phyloP scores from a whole-genome alignment of 2,797 vertebrate species.

The Pampus argenteus region DNA sequence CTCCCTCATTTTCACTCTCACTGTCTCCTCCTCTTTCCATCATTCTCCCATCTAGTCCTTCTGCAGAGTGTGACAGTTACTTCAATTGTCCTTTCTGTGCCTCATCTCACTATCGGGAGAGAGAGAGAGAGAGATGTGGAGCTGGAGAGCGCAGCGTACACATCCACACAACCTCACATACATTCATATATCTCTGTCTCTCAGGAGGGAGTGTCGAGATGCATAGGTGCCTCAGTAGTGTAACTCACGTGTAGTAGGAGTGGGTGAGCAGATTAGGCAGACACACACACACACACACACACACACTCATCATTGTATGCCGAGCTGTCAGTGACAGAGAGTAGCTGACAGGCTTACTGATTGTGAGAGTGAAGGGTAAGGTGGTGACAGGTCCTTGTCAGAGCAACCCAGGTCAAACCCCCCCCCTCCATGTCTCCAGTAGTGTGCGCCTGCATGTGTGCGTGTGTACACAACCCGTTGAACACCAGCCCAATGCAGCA shows the following conservation, averaged over 20 bases:
- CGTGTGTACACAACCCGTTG: constrained; percentile 6
- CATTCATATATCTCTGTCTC: constrained; percentile 6
- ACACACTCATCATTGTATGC: constrained; percentile 44
- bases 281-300: constrained; percentile 17
- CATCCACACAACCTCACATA: not conserved
- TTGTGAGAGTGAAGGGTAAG: constrained; percentile 56
- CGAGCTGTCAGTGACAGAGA: constrained; percentile 55
- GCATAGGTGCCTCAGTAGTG: constrained; percentile 39
- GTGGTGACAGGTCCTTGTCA: constrained; percentile 63
- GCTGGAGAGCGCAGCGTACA: constrained; percentile 5
- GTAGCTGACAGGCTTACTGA: constrained; percentile 63
- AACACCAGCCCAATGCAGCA: constrained; percentile 14
- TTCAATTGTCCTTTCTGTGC: constrained; percentile 63
- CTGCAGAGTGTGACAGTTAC: constrained; percentile 60
- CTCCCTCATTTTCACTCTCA: constrained; percentile 51
- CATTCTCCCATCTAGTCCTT: constrained; percentile 56
- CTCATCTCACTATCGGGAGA: constrained; percentile 45
- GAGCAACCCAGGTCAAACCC: constrained; percentile 51
- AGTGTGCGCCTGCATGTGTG: not conserved
- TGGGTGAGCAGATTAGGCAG: constrained; percentile 54
- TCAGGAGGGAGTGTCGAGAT: constrained; percentile 48
- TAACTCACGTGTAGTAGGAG: constrained; percentile 35
- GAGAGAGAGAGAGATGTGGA: constrained; percentile 40
- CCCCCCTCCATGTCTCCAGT: constrained; percentile 33
- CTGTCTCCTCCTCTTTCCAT: constrained; percentile 63